Evolutionary conservation across 2,888 invertebrate species (phyloP), one percentile per base, ranked within the genome.

Genomic region (Xestoiulus laeticollis): DNA sequence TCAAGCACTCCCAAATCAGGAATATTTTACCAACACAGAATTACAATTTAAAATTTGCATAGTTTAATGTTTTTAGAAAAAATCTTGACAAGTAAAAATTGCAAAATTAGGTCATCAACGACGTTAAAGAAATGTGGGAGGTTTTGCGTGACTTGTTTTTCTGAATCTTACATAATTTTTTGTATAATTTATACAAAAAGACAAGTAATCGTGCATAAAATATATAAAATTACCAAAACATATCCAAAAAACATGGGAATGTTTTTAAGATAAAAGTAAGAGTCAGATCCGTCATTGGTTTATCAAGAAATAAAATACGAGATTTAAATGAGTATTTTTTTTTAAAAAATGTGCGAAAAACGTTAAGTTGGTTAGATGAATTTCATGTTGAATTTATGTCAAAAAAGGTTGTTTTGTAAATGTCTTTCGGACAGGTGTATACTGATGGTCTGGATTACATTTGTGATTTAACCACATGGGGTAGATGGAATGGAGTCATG

Each of bases 381-480:
- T 78, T 78, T 30, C 78, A 30, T 26, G 14, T 78, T 26, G 78
- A 78, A 78, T 78, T 78, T 78, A 78, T 78, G 78, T 78, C 78
- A 78, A 78, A 78, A 78, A 30, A 78, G 78, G 78, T 78, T 78
- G 78, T 78, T 78, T 78, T 26, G 26, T 26, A 30, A 78, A 78
- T 78, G 78, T 78, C 78, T 78, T 78, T 78, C 78, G 78, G 78
- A 78, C 78, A 78, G 78, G 78, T 78, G 78, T 78, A 78, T 78
- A 78, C 78, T 78, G 78, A 78, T 78, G 78, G 78, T 30, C 78
- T 78, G 78, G 78, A 30, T 78, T 78, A 78, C 78, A 78, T 78
- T 78, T 78, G 78, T 78, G 78, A 78, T 78, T 78, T 78, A 30
- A 78, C 78, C 30, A 26, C 78, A 78, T 78, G 78, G 78, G 78